Evolutionary conservation across 1,140 invertebrate genomes (phyloP), one percentile per base, ranked within the genome.

Genomic region (Platorchestia sp.): DNA sequence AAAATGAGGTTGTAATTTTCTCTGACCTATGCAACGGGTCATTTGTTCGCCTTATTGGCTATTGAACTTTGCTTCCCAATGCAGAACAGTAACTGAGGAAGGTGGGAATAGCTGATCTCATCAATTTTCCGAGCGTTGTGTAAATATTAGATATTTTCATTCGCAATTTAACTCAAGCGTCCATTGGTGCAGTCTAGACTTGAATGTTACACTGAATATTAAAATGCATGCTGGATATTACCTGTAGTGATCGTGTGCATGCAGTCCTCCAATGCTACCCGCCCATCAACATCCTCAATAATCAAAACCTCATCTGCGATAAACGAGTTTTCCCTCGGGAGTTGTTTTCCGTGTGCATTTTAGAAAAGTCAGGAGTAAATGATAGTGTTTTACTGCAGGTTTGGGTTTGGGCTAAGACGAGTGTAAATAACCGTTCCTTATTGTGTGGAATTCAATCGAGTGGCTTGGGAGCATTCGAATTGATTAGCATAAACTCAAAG

Each of bases 11-110:
- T 6, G 53, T 75, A 47, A 90, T 51, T 75, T 95, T 10, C 10
- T 86, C 27, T 95, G 87, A 86, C 45, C 75, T 95, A 89, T 89
- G 87, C 87, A 75, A 36, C 10, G 59, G 59, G 59, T 75, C 59
- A 75, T 75, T 75, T 75, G 59, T 75, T 14, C 59, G 27, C 36
- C 59, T 3, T 75, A 36, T 3, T 36, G 10, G 36, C 59, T 10
- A 36, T 36, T 75, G 59, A 75, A 75, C 59, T 75, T 75, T 75
- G 59, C 59, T 75, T 75, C 36, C 10, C 59, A 1, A 75, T 3
- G 27, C 1, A 75, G 27, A 36, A 3, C 14, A 75, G 36, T 36
- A 36, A 75, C 59, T 75, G 59, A 75, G 59, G 36, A 3, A 75
- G 59, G 59, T 75, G 27, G 59, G 59, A 27, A 3, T 75, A 22